These are phyloP conservation scores for Carabus problematicus DNA, from an alignment of 2,888 invertebrate species.

Conservation along the genomic window DNA sequence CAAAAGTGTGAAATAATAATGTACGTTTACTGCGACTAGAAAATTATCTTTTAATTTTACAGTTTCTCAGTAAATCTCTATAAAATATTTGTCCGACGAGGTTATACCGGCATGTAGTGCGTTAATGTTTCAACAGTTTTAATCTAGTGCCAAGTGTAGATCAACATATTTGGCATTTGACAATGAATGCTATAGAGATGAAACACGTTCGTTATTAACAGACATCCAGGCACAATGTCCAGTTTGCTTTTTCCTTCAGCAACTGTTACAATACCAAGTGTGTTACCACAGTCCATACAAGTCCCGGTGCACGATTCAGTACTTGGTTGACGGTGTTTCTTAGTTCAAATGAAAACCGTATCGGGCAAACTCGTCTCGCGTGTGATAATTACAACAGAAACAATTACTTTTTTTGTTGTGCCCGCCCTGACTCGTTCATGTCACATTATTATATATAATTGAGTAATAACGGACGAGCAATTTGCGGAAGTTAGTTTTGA, in stretches of 20 bases:
- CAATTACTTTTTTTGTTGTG: conserved; percentile 1
- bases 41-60: conserved; percentile 31
- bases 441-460: conserved; percentile 37
- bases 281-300: too few species aligned
- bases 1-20: too few species aligned
- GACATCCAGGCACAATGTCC: too few species aligned
- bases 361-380: too few species aligned
- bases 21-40: neutral
- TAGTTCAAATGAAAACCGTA: too few species aligned
- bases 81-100: conserved; percentile 14
- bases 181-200: too few species aligned
- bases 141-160: neutral
- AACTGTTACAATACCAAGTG: too few species aligned
- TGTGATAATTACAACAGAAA: neutral
- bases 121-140: conserved; percentile 20
- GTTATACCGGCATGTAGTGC: neutral
- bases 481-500: conserved; percentile 31
- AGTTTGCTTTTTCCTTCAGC: too few species aligned
- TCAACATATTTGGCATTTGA: neutral
- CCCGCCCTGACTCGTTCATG: conserved; percentile 9
- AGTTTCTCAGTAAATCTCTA: conserved; percentile 21
- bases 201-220: neutral
- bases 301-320: too few species aligned
- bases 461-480: conserved; percentile 30
- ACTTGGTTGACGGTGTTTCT: neutral